These are phyloP conservation scores for Cotesia typhae DNA, from an alignment of 1,140 invertebrate species.

Conservation along the genomic window DNA sequence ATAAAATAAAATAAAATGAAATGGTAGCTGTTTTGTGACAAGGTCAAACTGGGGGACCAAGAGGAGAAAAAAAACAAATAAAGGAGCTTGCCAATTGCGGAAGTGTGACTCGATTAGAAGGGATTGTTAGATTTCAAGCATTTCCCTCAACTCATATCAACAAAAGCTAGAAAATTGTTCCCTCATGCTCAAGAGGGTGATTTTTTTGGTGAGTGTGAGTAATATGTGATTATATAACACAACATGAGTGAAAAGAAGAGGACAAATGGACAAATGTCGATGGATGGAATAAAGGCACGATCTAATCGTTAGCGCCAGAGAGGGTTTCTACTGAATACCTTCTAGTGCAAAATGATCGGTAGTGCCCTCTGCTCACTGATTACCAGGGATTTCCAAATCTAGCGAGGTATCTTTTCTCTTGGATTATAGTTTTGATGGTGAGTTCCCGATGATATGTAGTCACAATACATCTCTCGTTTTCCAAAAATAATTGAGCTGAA, in stretches of 20 bases:
- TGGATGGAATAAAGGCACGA: slow-evolving; percentile 20
- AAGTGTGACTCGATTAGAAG: slow-evolving; percentile 30
- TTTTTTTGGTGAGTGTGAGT: background rate
- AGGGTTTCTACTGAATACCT: slow-evolving; percentile 13
- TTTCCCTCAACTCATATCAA: slow-evolving; percentile 24
- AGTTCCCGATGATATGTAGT: slow-evolving; percentile 14
- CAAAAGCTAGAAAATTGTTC: slow-evolving; percentile 39
- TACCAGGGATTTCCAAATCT: slow-evolving; percentile 35
- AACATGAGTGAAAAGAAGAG: slow-evolving; percentile 31
- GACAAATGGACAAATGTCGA: background rate
- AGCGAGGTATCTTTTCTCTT: background rate
- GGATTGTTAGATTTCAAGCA: slow-evolving; percentile 32
- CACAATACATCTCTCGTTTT: slow-evolving; percentile 34
- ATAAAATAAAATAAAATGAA: too few species aligned
- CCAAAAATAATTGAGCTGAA: background rate
- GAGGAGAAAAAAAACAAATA: background rate
- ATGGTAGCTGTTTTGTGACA: background rate
- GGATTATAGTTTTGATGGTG: slow-evolving; percentile 1
- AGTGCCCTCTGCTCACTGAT: slow-evolving; percentile 18
- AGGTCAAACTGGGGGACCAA: background rate
- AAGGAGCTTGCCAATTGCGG: background rate
- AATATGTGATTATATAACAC: slow-evolving; percentile 32
- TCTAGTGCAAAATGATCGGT: slow-evolving; percentile 29
- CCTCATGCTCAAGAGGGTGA: too few species aligned
- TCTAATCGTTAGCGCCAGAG: slow-evolving; percentile 27